Base-by-base conservation (phyloP, 2,797 vertebrate genomes). In the Sebastes dallii region DNA sequence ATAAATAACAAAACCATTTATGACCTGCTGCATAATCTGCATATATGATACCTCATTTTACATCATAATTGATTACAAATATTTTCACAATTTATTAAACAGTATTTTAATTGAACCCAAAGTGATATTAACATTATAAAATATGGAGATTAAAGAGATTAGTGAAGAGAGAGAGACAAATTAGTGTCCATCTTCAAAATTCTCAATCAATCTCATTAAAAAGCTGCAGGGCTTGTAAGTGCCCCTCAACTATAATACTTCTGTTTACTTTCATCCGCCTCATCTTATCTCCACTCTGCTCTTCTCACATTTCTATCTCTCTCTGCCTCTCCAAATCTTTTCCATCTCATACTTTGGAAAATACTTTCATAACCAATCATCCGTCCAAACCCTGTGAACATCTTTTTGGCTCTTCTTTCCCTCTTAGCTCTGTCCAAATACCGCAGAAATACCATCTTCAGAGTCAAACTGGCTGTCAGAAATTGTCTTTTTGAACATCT, bases 181-280 rank as follows among this genome's bases (percentile, higher is more conserved):
- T 50, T 30, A 81, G 59, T 20, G 20, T 50, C 27, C 50, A 68
- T 34, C 59, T 70, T 80, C 36, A 83, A 67, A 68, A 29, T 61
- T 69, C 54, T 61, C 65, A 22, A 4, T 36, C n/a, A 22, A 4
- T 32, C n/a, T 73, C 52, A 72, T 80, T 67, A 29, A 58, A 72
- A 72, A 30, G 36, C 32, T 60, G 10, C 20, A 34, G 10, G n/a
- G 13, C 25, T 42, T 65, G 39, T 50, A 36, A 27, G 25, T 70
- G 14, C 9, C 12, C 13, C 3, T 72, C n/a, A 65, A 16, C 36
- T 25, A 29, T 20, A 64, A 65, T 1, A 32, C 20, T 39, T 66
- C 13, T 12, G 3, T 25, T 59, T 52, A 22, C 25, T 56, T 71
- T 67, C 73, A 72, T 64, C 46, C 7, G 14, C 11, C 25, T 79